These are phyloP conservation scores for Mastomys natalensis DNA, from an alignment of 2,113 vertebrate species.

Conservation along the genomic window DNA sequence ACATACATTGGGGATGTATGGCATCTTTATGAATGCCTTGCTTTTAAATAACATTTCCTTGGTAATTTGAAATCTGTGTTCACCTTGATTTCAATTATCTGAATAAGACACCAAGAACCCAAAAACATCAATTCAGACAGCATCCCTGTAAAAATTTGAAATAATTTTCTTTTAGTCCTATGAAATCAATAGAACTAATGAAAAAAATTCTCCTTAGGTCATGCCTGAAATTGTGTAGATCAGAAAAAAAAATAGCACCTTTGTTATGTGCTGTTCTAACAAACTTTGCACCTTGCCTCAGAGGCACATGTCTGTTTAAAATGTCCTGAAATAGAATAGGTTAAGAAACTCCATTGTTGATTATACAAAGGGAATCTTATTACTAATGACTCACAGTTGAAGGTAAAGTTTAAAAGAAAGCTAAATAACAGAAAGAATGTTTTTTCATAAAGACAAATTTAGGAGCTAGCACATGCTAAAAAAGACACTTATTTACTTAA, in stretches of 20 bases:
- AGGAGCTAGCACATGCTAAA: not conserved
- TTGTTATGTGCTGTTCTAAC: constrained; percentile 71
- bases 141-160: not conserved
- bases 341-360: constrained; percentile 70
- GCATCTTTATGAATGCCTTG: not conserved
- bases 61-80: not conserved
- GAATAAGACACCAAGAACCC: not conserved
- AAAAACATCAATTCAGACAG: not conserved
- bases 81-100: not conserved
- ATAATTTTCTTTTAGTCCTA: not conserved
- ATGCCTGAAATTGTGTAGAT: constrained; percentile 10
- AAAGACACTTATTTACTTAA: constrained; percentile 40
- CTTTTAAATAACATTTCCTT: not conserved
- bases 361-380: constrained; percentile 68
- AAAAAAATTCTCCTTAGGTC: not conserved
- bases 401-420: constrained; percentile 49
- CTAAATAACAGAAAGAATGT: not conserved
- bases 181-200: not conserved
- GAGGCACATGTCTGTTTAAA: not conserved
- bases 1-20: not conserved
- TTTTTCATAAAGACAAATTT: constrained; percentile 9
- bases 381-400: constrained; percentile 50
- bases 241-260: constrained; percentile 67
- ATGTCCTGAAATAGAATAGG: constrained; percentile 70
- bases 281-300: constrained; percentile 67